These are phyloP conservation scores for Salarias fasciatus DNA, from an alignment of 2,797 vertebrate genomes.

Conservation along the genomic window DNA sequence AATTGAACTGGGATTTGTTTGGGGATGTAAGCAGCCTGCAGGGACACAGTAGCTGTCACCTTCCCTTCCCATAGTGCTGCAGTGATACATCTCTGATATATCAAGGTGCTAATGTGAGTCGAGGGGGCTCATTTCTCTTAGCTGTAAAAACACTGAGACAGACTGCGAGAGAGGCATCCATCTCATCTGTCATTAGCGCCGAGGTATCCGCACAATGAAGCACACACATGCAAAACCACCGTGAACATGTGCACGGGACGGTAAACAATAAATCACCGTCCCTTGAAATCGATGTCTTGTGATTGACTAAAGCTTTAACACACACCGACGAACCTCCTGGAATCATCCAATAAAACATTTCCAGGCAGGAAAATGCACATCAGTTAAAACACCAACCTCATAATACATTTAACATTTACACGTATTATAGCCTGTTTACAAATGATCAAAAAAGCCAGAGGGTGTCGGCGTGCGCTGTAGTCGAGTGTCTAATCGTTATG, in stretches of 20 bases:
- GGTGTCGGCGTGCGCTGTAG: constrained; percentile 9
- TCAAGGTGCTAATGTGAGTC: constrained; percentile 72
- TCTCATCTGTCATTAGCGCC: constrained; percentile 53
- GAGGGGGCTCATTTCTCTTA: constrained; percentile 57
- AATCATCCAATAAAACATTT: constrained; percentile 53
- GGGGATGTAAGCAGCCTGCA: constrained; percentile 46
- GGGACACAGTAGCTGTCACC: constrained; percentile 54
- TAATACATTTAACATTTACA: neutral
- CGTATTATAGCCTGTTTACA: constrained; percentile 15
- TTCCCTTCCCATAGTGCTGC: constrained; percentile 7
- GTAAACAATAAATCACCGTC: constrained; percentile 57
- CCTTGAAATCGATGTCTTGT: constrained; percentile 56
- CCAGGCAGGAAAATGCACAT: neutral
- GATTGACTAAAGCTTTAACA: constrained; percentile 51
- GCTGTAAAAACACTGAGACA: constrained; percentile 68
- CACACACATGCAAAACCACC: constrained; percentile 55
- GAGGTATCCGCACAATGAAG: constrained; percentile 33
- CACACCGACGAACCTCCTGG: constrained; percentile 27
- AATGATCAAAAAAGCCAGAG: constrained; percentile 6
- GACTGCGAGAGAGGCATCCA: constrained; percentile 15
- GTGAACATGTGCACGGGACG: constrained; percentile 43
- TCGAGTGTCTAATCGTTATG: constrained; percentile 63
- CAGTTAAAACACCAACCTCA: neutral
- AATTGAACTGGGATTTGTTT: constrained; percentile 54
- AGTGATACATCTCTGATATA: constrained; percentile 51